Evolutionary conservation across 1,140 invertebrate genomes (phyloP).

Genomic region (Vanessa atalanta): DNA sequence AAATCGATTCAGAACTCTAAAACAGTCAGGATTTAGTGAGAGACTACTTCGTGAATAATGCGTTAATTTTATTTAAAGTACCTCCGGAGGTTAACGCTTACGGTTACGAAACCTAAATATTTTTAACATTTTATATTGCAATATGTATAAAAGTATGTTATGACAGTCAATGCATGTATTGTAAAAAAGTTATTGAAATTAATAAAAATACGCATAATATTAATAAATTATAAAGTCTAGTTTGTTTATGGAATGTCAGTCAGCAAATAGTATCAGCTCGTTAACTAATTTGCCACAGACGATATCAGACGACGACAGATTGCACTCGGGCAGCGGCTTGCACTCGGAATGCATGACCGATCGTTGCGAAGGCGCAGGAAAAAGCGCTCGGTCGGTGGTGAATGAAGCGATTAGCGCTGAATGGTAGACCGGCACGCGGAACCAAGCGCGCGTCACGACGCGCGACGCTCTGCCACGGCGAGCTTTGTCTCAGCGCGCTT

Average conservation of each 20-base stretch:
- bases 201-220: not conserved
- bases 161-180: too few relatives aligned
- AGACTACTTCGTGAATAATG: not conserved
- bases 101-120: too few relatives aligned
- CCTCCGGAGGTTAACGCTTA: not conserved
- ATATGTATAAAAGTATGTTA: too few relatives aligned
- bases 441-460: slow-evolving; percentile 71
- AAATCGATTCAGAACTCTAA: slow-evolving; percentile 4
- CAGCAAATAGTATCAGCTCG: slow-evolving; percentile 15
- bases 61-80: slow-evolving; percentile 4
- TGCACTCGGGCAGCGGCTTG: slow-evolving; percentile 29
- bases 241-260: not conserved
- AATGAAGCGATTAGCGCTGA: slow-evolving; percentile 79
- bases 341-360: slow-evolving; percentile 75
- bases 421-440: slow-evolving; percentile 73
- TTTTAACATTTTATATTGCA: too few relatives aligned
- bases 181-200: too few relatives aligned
- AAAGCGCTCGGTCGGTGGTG: slow-evolving; percentile 62
- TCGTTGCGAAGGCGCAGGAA: slow-evolving; percentile 58
- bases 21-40: slow-evolving; percentile 9
- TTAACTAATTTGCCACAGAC: slow-evolving; percentile 49
- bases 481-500: slow-evolving; percentile 75
- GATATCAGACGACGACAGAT: slow-evolving; percentile 37
- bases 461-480: slow-evolving; percentile 51
- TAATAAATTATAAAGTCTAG: not conserved